A percentile compares a stretch with the other conserved stretches of the same genome.
phyloP scores from a whole-genome alignment of 2,888 invertebrate genomes.

The Polyploca ridens region DNA sequence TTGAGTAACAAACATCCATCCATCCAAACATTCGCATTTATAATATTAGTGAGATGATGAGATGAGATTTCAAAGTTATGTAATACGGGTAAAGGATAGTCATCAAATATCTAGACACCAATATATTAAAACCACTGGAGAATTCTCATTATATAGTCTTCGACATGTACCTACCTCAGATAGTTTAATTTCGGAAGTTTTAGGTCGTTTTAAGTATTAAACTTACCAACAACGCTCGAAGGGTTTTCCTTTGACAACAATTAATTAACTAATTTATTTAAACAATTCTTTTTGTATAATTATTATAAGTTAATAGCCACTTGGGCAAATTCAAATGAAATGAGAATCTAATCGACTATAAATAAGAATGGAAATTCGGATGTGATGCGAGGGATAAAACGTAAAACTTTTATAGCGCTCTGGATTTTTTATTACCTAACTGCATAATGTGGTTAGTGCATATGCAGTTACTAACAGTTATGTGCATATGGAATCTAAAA shows the following conservation, averaged over 20 bases:
- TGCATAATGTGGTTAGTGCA: slow-evolving; percentile 1
- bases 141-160: background rate
- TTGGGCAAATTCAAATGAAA: background rate
- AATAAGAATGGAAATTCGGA: background rate
- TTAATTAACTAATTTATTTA: slow-evolving; percentile 27
- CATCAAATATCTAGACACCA: background rate
- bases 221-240: slow-evolving; percentile 12
- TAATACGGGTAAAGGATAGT: background rate
- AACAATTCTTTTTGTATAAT: slow-evolving; percentile 11
- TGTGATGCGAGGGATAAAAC: background rate
- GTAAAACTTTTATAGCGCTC: background rate
- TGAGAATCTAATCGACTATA: background rate
- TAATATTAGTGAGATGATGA: too few relatives aligned
- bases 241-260: slow-evolving; percentile 18
- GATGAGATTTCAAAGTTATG: too few relatives aligned
- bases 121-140: background rate
- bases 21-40: too few relatives aligned
- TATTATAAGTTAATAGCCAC: background rate
- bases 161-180: background rate
- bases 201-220: slow-evolving; percentile 12
- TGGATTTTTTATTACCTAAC: background rate
- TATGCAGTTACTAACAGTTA: too few relatives aligned
- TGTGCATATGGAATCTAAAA: too few relatives aligned
- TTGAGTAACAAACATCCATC: too few relatives aligned
- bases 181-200: slow-evolving; percentile 13